Evolutionary conservation across 2,113 vertebrate species (phyloP).

Genomic region (Corythornis vintsioides): DNA sequence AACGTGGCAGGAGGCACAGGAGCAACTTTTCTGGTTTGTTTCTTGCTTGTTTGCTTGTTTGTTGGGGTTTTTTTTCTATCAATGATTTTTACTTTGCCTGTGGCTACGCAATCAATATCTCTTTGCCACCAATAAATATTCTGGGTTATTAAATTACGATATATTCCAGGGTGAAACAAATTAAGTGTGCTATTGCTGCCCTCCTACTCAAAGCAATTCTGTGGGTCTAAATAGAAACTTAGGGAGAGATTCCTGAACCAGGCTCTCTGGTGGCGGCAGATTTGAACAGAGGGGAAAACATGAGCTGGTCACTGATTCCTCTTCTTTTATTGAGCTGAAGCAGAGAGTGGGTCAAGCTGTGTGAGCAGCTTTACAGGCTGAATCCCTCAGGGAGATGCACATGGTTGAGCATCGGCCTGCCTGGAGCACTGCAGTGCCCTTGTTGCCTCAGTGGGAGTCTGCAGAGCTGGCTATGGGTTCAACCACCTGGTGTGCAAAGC

Average conservation of each 20-base stretch:
- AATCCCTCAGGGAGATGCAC: neutral
- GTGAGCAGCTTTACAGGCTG: neutral
- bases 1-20: neutral
- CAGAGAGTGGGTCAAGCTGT: neutral
- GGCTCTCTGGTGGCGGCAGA: fast-evolving
- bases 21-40: constrained; percentile 3
- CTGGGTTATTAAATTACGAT: neutral
- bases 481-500: fast-evolving
- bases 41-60: neutral
- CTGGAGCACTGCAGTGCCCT: neutral
- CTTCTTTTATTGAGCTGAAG: neutral
- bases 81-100: constrained; percentile 42
- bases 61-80: neutral
- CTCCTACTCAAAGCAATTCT: neutral
- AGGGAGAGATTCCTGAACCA: neutral
- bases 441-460: neutral
- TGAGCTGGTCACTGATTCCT: neutral
- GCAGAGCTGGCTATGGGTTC: neutral
- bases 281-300: neutral
- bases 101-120: constrained; percentile 34
- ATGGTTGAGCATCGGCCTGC: neutral
- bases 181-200: neutral
- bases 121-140: constrained; percentile 18
- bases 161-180: constrained; percentile 25
- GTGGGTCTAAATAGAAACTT: neutral